Evolutionary conservation across 2,888 invertebrate species (phyloP).

Genomic region (Cacoxenus indagator): DNA sequence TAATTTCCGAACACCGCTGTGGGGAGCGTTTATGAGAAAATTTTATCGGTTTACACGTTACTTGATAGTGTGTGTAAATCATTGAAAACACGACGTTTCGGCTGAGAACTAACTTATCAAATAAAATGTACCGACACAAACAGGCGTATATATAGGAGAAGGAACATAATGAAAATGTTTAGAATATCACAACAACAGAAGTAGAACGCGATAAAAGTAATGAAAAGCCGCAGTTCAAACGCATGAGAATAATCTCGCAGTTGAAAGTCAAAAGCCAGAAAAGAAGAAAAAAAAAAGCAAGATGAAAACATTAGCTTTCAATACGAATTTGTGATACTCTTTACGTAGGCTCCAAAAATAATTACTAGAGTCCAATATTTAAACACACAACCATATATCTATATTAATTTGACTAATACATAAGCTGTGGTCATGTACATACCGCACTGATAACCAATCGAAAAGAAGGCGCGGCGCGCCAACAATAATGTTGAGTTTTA

Average conservation of each 20-base stretch:
- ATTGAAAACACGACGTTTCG: slow-evolving; percentile 41
- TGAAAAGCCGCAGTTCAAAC: no score
- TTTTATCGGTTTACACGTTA: background rate
- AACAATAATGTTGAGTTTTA: no score
- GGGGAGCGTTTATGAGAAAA: slow-evolving; percentile 35
- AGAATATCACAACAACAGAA: slow-evolving; percentile 53
- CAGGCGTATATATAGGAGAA: slow-evolving; percentile 29
- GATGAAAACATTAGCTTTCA: background rate
- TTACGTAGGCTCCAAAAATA: no score
- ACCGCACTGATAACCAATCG: no score
- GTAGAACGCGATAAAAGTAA: slow-evolving; percentile 42
- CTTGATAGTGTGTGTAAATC: background rate
- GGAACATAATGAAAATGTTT: slow-evolving; percentile 34
- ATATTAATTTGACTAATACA: background rate
- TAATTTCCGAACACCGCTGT: no score
- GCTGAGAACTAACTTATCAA: slow-evolving; percentile 52
- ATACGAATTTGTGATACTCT: no score
- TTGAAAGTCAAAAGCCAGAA: no score
- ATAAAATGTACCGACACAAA: slow-evolving; percentile 26
- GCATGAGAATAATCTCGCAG: no score
- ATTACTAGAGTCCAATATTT: background rate
- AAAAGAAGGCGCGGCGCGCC: no score
- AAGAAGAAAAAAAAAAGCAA: slow-evolving; percentile 25
- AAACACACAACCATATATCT: background rate
- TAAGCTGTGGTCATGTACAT: background rate